These are phyloP conservation scores for Ecliptopera silaceata DNA, from an alignment of 2,888 invertebrate genomes.

Conservation along the genomic window DNA sequence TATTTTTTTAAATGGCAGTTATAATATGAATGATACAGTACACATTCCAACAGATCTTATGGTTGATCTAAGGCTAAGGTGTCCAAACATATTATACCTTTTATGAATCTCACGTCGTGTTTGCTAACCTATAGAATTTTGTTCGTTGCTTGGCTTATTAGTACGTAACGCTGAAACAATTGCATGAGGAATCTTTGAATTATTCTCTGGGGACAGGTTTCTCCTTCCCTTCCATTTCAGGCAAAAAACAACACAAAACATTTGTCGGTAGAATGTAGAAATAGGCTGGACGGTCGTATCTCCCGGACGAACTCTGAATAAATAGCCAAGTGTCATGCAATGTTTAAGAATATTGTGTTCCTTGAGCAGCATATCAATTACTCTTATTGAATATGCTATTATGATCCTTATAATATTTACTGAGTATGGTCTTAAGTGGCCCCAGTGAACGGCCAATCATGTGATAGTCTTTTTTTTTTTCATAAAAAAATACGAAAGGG, in stretches of 20 bases:
- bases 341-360: slow-evolving; percentile 3
- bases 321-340: slow-evolving; percentile 22
- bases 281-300: slow-evolving; percentile 13
- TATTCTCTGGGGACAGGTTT: not conserved
- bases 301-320: slow-evolving; percentile 9
- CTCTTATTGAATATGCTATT: not conserved
- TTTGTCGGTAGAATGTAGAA: slow-evolving; percentile 14
- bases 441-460: too few relatives aligned
- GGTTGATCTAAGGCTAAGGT: too few relatives aligned
- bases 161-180: not conserved
- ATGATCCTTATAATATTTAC: not conserved
- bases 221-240: not conserved
- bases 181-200: not conserved
- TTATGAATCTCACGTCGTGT: too few relatives aligned
- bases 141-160: too few relatives aligned
- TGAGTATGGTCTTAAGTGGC: not conserved
- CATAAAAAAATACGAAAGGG: too few relatives aligned
- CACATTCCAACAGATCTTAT: not conserved
- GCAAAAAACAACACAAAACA: slow-evolving; percentile 5
- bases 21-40: not conserved
- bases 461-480: too few relatives aligned
- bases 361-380: slow-evolving; percentile 8
- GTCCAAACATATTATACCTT: too few relatives aligned
- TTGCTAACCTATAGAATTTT: too few relatives aligned
- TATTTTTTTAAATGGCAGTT: not conserved